Percentiles rank a stretch among this genome's conserved stretches.
These are phyloP conservation scores for Vombatus ursinus DNA, from an alignment of 2,113 vertebrate genomes.

Conservation along the genomic window DNA sequence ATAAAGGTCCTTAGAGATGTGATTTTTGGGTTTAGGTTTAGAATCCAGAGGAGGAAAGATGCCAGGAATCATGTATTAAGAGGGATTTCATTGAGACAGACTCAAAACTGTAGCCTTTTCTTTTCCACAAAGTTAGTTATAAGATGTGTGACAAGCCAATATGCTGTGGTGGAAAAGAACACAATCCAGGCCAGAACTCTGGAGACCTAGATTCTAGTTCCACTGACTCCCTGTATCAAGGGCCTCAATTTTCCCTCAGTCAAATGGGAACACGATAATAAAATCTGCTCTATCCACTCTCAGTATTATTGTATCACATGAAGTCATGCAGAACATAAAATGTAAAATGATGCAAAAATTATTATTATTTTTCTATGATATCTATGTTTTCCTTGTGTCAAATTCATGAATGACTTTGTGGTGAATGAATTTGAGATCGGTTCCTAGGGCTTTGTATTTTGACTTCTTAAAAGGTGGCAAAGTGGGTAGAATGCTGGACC, in stretches of 20 bases:
- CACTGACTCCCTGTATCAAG: neutral
- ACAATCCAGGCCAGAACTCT: neutral
- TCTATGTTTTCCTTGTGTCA: constrained; percentile 3
- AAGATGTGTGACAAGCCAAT: neutral
- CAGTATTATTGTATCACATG: neutral
- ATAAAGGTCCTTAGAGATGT: accelerated
- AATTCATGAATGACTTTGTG: neutral
- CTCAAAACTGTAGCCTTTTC: neutral
- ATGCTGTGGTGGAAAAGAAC: too few relatives aligned
- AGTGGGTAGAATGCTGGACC: neutral
- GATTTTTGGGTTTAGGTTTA: neutral
- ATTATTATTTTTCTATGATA: neutral
- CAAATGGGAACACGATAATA: neutral
- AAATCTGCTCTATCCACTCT: neutral
- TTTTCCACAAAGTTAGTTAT: neutral
- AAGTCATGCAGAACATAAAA: neutral
- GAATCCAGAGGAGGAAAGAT: neutral
- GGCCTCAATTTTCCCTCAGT: neutral
- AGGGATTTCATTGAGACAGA: neutral
- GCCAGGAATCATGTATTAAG: neutral
- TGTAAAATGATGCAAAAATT: neutral
- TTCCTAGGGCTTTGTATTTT: neutral
- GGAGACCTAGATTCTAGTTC: neutral
- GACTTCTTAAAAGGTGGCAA: neutral
- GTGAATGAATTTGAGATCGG: neutral